phyloP scores from a whole-genome alignment of 2,113 vertebrate genomes.

The Prionailurus viverrinus region DNA sequence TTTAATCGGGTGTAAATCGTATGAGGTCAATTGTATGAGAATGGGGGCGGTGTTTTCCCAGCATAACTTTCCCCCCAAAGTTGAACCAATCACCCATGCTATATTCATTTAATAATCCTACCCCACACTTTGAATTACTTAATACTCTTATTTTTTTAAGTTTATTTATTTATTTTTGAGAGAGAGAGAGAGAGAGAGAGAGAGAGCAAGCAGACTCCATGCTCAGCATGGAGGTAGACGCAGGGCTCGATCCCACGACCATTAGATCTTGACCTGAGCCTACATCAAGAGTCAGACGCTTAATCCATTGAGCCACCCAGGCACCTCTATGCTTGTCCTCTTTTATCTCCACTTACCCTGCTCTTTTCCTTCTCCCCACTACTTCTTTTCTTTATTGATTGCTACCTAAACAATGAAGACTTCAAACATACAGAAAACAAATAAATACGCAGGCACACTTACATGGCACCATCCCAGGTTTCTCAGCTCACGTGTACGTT shows the following conservation, averaged over 20 bases:
- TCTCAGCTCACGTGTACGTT: background rate
- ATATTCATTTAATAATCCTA: slow-evolving; percentile 1
- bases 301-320: too few species aligned
- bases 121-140: background rate
- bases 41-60: background rate
- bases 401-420: background rate
- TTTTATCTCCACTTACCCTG: background rate
- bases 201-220: too few species aligned
- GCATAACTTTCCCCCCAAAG: background rate
- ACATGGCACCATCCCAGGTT: background rate
- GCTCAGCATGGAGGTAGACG: too few species aligned
- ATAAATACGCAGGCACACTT: background rate
- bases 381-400: background rate
- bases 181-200: too few species aligned
- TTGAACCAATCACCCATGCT: background rate
- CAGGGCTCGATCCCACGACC: too few species aligned
- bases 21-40: background rate
- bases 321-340: background rate
- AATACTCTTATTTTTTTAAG: too few species aligned
- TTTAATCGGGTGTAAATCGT: slow-evolving; percentile 5
- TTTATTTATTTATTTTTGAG: too few species aligned
- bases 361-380: background rate
- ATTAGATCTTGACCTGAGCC: too few species aligned
- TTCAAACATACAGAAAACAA: background rate
- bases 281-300: too few species aligned